Percentiles rank a stretch among this genome's conserved stretches.
Conservation (phyloP, 1,140 invertebrate genomes). For the Phymastichus coffea region DNA sequence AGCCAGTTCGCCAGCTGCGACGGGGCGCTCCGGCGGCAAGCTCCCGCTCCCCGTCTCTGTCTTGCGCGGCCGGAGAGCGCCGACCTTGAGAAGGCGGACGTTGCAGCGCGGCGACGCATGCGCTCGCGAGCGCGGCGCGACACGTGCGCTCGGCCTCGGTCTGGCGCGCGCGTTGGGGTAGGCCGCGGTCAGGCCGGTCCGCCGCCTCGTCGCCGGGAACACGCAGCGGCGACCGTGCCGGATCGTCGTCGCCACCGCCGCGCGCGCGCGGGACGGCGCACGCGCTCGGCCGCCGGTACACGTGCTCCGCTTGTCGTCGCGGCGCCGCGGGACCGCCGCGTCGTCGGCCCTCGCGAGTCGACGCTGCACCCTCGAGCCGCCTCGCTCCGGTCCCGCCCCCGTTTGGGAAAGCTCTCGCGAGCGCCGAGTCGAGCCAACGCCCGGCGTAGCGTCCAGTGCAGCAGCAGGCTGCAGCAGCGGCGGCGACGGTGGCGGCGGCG, state of each 20-base stretch:
- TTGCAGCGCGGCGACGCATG: constrained; percentile 25
- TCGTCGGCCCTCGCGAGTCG: no score
- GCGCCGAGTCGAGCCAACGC: no score
- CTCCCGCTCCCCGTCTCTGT: background rate
- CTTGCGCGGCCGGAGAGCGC: constrained; percentile 5
- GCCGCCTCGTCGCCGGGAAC: no score
- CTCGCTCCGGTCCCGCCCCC: no score
- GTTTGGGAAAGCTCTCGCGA: no score
- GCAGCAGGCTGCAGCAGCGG: no score
- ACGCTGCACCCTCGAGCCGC: no score
- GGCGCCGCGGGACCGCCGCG: no score
- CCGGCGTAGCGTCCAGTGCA: no score
- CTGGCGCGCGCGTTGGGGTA: constrained; percentile 51
- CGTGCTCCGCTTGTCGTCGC: background rate
- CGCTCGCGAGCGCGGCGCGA: constrained; percentile 31
- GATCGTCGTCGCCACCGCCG: no score
- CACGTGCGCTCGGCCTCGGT: constrained; percentile 46
- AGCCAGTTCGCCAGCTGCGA: background rate
- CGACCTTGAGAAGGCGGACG: constrained; percentile 30
- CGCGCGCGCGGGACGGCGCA: constrained; percentile 26
- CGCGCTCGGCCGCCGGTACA: background rate
- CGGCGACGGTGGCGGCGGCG: no score
- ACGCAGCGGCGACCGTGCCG: no score
- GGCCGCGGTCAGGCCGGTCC: constrained; percentile 44
- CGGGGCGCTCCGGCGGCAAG: background rate